Conservation (phyloP, 1,140 invertebrate genomes). For the Cotesia vestalis region DNA sequence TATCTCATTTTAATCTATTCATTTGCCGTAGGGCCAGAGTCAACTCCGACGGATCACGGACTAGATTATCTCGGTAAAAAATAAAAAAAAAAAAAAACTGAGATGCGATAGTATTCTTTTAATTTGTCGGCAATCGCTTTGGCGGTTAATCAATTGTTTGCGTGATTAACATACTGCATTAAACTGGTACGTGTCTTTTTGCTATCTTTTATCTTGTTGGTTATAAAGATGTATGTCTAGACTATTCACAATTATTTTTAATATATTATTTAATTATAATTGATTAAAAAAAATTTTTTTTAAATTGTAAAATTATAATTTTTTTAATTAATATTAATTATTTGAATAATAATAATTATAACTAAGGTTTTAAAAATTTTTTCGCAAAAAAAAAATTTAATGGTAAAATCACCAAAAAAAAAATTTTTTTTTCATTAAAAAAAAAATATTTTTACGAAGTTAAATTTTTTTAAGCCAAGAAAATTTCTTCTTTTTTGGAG, state of each 20-base stretch:
- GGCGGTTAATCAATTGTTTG: conserved; percentile 30
- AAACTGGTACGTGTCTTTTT: neutral
- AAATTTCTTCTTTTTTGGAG: too few relatives aligned
- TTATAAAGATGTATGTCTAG: neutral
- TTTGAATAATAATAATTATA: too few relatives aligned
- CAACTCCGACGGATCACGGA: neutral
- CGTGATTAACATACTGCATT: conserved; percentile 23
- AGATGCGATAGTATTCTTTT: conserved; percentile 26
- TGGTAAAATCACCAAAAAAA: too few relatives aligned
- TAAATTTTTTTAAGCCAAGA: too few relatives aligned
- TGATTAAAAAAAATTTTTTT: neutral
- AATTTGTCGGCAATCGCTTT: conserved; percentile 28
- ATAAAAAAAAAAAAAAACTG: neutral
- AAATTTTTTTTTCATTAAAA: too few relatives aligned
- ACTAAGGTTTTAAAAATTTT: too few relatives aligned
- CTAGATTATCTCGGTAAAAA: neutral
- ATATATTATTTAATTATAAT: neutral
- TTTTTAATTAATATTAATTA: too few relatives aligned
- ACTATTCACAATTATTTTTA: neutral
- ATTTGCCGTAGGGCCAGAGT: neutral
- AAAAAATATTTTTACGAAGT: too few relatives aligned
- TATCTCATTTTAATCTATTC: too few relatives aligned
- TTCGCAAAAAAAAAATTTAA: too few relatives aligned
- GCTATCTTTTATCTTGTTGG: neutral
- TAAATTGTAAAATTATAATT: too few relatives aligned